Percentiles rank a stretch among this genome's conserved stretches.
phyloP scores from a whole-genome alignment of 2,113 vertebrate genomes.

The Empidonax alnorum region DNA sequence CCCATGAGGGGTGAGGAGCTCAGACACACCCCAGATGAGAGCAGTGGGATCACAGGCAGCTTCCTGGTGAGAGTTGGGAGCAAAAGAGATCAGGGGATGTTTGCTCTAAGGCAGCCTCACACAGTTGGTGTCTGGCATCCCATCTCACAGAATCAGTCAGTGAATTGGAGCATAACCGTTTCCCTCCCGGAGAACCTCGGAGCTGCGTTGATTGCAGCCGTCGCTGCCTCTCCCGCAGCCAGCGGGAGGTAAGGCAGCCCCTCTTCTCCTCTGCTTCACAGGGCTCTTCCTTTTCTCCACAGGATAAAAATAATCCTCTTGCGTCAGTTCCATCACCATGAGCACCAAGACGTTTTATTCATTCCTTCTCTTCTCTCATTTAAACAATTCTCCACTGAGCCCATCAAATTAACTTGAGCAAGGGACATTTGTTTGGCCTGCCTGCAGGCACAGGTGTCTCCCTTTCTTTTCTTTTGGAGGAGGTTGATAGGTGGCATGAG shows the following conservation, averaged over 20 bases:
- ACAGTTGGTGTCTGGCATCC: background rate
- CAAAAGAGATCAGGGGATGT: background rate
- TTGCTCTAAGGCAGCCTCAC: background rate
- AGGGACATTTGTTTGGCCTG: background rate
- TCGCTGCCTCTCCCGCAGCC: background rate
- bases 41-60: background rate
- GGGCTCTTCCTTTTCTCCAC: background rate
- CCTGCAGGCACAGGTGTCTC: background rate
- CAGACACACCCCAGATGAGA: background rate
- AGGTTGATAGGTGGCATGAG: background rate
- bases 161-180: slow-evolving; percentile 1
- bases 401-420: slow-evolving; percentile 33
- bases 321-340: slow-evolving; percentile 31
- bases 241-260: background rate
- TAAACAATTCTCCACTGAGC: slow-evolving; percentile 51
- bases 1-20: rapidly evolving
- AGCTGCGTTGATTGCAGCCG: background rate
- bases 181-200: background rate
- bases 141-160: background rate
- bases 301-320: slow-evolving; percentile 62
- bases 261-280: background rate
- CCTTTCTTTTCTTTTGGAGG: background rate
- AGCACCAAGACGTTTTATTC: slow-evolving; percentile 24
- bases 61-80: background rate
- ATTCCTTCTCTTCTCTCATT: slow-evolving; percentile 37